Base-by-base conservation (phyloP, 2,888 invertebrate genomes). In the Lagria hirta region DNA sequence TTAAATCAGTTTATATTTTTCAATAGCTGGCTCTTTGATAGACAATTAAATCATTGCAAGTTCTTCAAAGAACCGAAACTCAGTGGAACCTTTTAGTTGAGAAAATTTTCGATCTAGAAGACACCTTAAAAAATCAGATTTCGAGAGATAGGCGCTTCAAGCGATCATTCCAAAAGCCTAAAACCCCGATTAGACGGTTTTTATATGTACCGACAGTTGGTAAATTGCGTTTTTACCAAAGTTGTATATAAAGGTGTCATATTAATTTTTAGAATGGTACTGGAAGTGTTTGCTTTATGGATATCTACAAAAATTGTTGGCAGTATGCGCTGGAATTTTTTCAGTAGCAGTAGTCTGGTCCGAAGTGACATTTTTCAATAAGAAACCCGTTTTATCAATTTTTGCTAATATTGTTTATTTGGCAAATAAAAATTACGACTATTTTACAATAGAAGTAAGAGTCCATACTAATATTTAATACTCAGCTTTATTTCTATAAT, bases 261-360 rank as follows among this genome's bases (percentile, higher is more conserved):
- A 36, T 46, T 48, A 49, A 49, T 46, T 72, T 77, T 47, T 72
- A 90, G 96, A 97, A 73, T 98, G 97, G 97, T 94, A 94, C 71
- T 97, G 96, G 94, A 88, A 91, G 68, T 97, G 96, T 70, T 66
- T 87, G 42, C 54, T 91, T 11, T 83, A 84, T 59, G 82, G 85
- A 30, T 89, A 90, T 62, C 80, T 87, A 46, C 76, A 89, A 57
- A 88, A 87, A 67, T 66, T 78, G 0, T 70, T 88, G 53, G 85
- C 93, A 1, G 74, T 89, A 14, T 57, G 83, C 6, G 82, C 90
- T 1, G 85, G 84, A 2, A 70, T 84, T 22, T 78, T 98, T 71
- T 96, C 97, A 0, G 73, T 88, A 13, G 83, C 88, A 65, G 94
- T 99, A 17, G 92, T 99, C n/a, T 97, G 98, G 97, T 98, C 97